Base-by-base conservation (phyloP, 2,797 vertebrate species). In the Champsocephalus gunnari region DNA sequence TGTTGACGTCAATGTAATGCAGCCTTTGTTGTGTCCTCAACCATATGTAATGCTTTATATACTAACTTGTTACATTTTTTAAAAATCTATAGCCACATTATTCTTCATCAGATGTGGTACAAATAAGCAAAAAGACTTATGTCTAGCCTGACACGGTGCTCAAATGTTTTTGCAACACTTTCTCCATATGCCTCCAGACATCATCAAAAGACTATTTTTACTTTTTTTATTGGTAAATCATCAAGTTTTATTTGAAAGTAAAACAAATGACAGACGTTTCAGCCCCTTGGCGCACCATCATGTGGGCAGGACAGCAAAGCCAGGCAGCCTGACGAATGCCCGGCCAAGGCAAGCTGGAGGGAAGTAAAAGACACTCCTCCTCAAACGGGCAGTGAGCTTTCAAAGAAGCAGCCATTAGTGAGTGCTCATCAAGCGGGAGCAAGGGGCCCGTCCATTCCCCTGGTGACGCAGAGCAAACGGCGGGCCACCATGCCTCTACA, bases 201-300 rank as follows among this genome's bases (percentile, higher is more conserved):
- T 87, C 89, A 90, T 93, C 90, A 94, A 92, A 93, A 80, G 77
- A 75, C 81, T 90, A 92, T 93, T 94, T 92, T 77, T 90, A 90
- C 87, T 91, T 91, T 60, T 60, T 92, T 94, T 92, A 94, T 92
- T 94, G 92, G 92, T 93, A 93, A 93, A 93, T 92, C 89, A 71
- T 92, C 92, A 94, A 94, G 91, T 94, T 94, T 93, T 88, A 93
- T 93, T 92, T 93, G 87, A 94, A 94, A 95, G 89, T 90, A 85
- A 94, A 95, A 94, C 92, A 93, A 94, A 94, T 93, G 93, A 91
- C 93, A 94, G 94, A 93, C 91, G 91, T 93, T 93, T 51, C 86
- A 88, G 86, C 90, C 92, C 91, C 92, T 92, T 94, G 92, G 95
- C 90, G 85, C 85, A 69, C 84, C 81, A 82, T 88, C 86, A 76